Conservation (phyloP, 2,888 invertebrate species). For the Spodoptera exigua region DNA sequence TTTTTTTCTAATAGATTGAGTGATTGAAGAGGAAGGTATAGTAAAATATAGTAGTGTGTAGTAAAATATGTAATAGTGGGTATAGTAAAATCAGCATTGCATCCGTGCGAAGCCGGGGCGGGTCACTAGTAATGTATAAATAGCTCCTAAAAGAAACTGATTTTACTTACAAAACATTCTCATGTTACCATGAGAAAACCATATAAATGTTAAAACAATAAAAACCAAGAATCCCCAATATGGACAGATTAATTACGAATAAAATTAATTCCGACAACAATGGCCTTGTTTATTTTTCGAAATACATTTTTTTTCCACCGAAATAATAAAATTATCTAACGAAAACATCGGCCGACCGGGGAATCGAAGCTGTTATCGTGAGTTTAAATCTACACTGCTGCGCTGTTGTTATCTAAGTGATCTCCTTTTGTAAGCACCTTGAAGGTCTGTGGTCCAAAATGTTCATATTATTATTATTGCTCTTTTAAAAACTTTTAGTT, state of each 20-base stretch:
- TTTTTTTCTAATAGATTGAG: too few species aligned
- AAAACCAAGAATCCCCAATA: neutral
- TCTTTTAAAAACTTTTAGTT: slow-evolving; percentile 17
- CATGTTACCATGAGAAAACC: too few species aligned
- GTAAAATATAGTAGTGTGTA: too few species aligned
- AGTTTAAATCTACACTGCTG: slow-evolving; percentile 72
- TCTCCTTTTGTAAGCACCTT: slow-evolving; percentile 68
- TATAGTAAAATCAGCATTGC: too few species aligned
- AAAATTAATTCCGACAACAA: slow-evolving; percentile 45
- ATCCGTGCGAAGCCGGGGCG: too few species aligned
- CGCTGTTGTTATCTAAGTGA: slow-evolving; percentile 64
- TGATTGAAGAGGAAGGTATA: too few species aligned
- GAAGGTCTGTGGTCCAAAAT: slow-evolving; percentile 56
- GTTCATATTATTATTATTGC: slow-evolving; percentile 48
- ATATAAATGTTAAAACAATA: too few species aligned
- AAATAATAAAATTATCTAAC: slow-evolving; percentile 77
- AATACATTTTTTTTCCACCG: slow-evolving; percentile 69
- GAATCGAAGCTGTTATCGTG: slow-evolving; percentile 83
- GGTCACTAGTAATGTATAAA: too few species aligned
- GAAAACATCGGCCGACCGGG: slow-evolving; percentile 75
- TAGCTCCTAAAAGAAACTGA: too few species aligned
- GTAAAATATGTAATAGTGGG: too few species aligned
- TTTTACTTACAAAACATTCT: too few species aligned
- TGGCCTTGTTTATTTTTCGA: slow-evolving; percentile 70
- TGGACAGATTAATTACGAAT: slow-evolving; percentile 22